Evolutionary conservation across 2,797 vertebrate species (phyloP).

Genomic region (Argentina silus): DNA sequence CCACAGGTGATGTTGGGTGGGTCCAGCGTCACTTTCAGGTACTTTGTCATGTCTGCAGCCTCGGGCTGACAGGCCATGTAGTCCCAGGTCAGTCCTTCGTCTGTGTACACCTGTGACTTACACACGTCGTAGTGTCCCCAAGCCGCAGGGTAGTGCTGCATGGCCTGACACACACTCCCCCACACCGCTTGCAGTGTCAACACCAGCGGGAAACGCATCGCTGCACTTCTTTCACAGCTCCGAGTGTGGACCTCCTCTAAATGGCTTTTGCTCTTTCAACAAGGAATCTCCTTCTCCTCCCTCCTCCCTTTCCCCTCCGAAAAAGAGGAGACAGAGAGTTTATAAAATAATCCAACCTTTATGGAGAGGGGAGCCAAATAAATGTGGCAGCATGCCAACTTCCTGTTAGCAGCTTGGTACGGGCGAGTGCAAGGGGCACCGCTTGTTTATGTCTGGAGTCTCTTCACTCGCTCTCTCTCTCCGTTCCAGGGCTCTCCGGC

Average conservation of each 20-base stretch:
- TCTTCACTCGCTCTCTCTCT: constrained; percentile 22
- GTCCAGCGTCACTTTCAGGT: constrained; percentile 91
- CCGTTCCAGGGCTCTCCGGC: constrained; percentile 26
- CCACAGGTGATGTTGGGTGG: constrained; percentile 97
- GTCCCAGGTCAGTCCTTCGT: constrained; percentile 96
- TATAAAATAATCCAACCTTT: constrained; percentile 56
- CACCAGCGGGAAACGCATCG: constrained; percentile 90
- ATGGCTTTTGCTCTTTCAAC: background rate
- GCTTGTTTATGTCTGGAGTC: constrained; percentile 8
- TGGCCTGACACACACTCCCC: constrained; percentile 85
- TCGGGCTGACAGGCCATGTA: constrained; percentile 99
- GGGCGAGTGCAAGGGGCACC: constrained; percentile 1
- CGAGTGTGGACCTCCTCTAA: constrained; percentile 35
- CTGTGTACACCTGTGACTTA: constrained; percentile 93
- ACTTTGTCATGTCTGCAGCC: constrained; percentile 95
- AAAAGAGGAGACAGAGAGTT: constrained; percentile 44
- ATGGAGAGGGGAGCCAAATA: constrained; percentile 66
- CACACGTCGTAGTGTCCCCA: constrained; percentile 99
- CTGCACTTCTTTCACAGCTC: constrained; percentile 65
- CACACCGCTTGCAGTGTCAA: constrained; percentile 90
- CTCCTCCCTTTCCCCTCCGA: constrained; percentile 42
- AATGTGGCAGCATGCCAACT: constrained; percentile 76
- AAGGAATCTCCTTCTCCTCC: constrained; percentile 16
- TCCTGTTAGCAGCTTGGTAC: constrained; percentile 42
- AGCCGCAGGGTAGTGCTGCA: constrained; percentile 91